Conservation (phyloP, 2,888 invertebrate genomes). For the Apodemia mormo region DNA sequence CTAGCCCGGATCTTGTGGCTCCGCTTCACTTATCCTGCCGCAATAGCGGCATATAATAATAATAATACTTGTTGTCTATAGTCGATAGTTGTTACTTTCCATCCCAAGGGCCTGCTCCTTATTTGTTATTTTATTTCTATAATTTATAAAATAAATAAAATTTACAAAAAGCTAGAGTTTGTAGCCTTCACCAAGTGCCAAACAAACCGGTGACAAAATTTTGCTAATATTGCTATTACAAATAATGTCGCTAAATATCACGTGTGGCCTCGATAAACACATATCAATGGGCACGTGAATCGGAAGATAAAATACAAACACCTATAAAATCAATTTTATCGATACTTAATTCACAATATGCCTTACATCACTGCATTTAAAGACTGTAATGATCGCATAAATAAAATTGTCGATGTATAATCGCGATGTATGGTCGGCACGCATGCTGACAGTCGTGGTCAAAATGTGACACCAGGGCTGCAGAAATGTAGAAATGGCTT, state of each 20-base stretch:
- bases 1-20: too few species aligned
- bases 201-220: not conserved
- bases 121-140: too few species aligned
- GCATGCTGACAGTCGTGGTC: slow-evolving; percentile 46
- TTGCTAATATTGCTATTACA: not conserved
- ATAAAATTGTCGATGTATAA: slow-evolving; percentile 32
- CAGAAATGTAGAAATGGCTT: slow-evolving; percentile 44
- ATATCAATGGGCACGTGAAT: slow-evolving; percentile 43
- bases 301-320: slow-evolving; percentile 42
- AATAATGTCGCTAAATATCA: slow-evolving; percentile 17
- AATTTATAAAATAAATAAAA: too few species aligned
- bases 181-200: too few species aligned
- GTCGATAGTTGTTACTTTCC: too few species aligned
- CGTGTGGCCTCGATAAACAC: slow-evolving; percentile 33
- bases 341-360: slow-evolving; percentile 27
- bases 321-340: slow-evolving; percentile 37
- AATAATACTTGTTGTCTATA: too few species aligned
- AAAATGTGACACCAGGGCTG: slow-evolving; percentile 42
- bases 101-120: too few species aligned
- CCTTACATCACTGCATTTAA: slow-evolving; percentile 30
- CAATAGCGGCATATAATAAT: too few species aligned
- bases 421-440: slow-evolving; percentile 38
- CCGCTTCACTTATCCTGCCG: too few species aligned
- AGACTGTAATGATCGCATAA: slow-evolving; percentile 19
- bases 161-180: too few species aligned